phyloP scores from a whole-genome alignment of 2,113 vertebrate genomes.

The Nanorana parkeri region DNA sequence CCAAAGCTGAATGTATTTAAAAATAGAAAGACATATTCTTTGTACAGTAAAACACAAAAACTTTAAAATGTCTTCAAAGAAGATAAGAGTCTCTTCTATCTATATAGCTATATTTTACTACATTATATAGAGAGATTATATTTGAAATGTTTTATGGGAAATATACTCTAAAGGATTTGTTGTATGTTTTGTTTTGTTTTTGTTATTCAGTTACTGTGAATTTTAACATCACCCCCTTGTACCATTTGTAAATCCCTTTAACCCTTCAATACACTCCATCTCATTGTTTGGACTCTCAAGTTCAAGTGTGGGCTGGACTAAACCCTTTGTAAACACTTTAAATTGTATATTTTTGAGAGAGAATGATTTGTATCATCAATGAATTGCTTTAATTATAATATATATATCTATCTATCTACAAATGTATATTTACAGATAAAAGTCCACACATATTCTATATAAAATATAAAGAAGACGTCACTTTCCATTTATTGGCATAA shows the following conservation, averaged over 20 bases:
- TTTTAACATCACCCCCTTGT: slow-evolving; percentile 69
- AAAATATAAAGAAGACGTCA: slow-evolving; percentile 51
- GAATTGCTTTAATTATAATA: slow-evolving; percentile 67
- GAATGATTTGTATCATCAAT: slow-evolving; percentile 70
- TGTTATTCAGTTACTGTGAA: slow-evolving; percentile 85
- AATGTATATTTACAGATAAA: slow-evolving; percentile 73
- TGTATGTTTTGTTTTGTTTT: slow-evolving; percentile 70
- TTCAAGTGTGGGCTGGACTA: slow-evolving; percentile 66
- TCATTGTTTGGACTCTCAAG: slow-evolving; percentile 60
- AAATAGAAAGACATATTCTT: slow-evolving; percentile 75
- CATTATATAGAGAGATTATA: slow-evolving; percentile 70
- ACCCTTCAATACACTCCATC: slow-evolving; percentile 68
- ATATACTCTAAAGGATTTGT: slow-evolving; percentile 77
- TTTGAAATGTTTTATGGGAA: slow-evolving; percentile 78
- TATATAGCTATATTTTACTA: slow-evolving; percentile 89
- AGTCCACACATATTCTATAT: slow-evolving; percentile 62
- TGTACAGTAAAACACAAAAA: slow-evolving; percentile 72
- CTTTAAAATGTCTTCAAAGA: slow-evolving; percentile 86
- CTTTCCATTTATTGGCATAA: slow-evolving; percentile 54
- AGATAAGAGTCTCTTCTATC: slow-evolving; percentile 86
- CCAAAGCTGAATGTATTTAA: slow-evolving; percentile 85
- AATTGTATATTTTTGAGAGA: slow-evolving; percentile 78
- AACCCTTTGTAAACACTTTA: slow-evolving; percentile 71
- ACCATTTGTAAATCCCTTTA: slow-evolving; percentile 64
- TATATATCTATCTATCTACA: slow-evolving; percentile 63